Evolutionary conservation across 2,113 vertebrate genomes (phyloP), one percentile per base, ranked within the genome.

Genomic region (Thermophis baileyi): DNA sequence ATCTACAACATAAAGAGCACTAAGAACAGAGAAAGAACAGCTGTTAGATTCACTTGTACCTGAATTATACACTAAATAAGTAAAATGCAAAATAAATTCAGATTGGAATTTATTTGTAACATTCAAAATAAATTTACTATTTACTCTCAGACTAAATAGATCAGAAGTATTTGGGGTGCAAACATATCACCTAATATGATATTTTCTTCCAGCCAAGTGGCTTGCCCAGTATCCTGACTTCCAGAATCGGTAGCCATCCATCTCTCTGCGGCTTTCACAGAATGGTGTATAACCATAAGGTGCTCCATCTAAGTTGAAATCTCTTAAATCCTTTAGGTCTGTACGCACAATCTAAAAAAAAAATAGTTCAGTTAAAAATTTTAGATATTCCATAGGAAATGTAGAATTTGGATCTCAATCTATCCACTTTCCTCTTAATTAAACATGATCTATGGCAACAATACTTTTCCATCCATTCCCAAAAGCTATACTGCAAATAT

Each of bases 211-310:
- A 8, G 99, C 98, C 93, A 99, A 97, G 94, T 99, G 99, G 94
- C 99, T 99, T 85, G 99, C 99, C 99, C 99, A 99, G 97, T 99
- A 99, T 1, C 99, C 99, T 0, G 99, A 99, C 93, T 98, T 99
- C 99, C 99, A 99, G 97, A 99, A 99, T 91, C 99, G 98, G 94
- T 99, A 99, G 49, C 99, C 99, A 93, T 99, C 99, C 99, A 99
- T 99, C 96, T 99, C 99, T 94, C 96, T 97, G 4, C 99, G 97
- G 95, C 99, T 99, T 85, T 99, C 99, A 88, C 99, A 99, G 98
- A 99, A 99, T 0, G 99, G 99, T 0, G 99, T 99, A 60, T 99
- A 99, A 7, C 99, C 99, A 2, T 99, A 99, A 0, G 99, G 99
- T 4, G 99, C 99, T 12, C 99, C 99, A 3, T 99, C 99, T 50